Evolutionary conservation across 1,140 invertebrate genomes (phyloP), one percentile per base, ranked within the genome.

Genomic region (Listronotus oregonensis): DNA sequence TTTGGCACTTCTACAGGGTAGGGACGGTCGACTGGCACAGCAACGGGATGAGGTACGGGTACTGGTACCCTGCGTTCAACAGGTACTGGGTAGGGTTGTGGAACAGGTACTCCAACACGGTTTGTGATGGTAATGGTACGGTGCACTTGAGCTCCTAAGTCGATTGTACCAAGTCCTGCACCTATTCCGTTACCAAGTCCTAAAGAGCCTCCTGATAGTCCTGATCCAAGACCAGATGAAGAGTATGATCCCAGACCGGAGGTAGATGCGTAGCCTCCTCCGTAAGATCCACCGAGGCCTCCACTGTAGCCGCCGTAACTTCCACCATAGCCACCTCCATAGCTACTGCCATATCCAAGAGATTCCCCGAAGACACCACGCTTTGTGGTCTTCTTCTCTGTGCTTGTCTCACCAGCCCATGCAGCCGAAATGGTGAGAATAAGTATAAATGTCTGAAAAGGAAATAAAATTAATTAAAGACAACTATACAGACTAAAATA

Each of bases 71-170:
- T 56, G 18, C 68, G 64, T 15, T 69, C 60, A 8, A 74, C 65
- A 17, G 71, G 59, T 5, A 74, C 71, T 51, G 73, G 68, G 37
- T 71, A 70, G 1, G 72, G 73, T 66, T 73, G 71, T 10, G 71
- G 71, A 10, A 71, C 18, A 27, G 69, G 71, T 5, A 72, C 62
- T 55, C 69, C 67, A 37, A 73, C 42, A 31, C 66, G 60, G 34
- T 70, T 49, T 62, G 67, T 73, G 15, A 68, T 73, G 12, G 74
- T 74, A 10, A 75, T 55, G 6, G 71, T 71, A 46, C 65, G 58
- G n/a, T 75, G 73, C 2, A 73, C 68, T 37, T 66, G 62, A 11
- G 60, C 40, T 43, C 70, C 73, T 46, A 73, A 64, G 51, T 66
- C 31, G 34, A 76, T 69, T 34, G 42, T 58, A 31, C 51, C 58